Conservation (phyloP, 2,888 invertebrate genomes). For the Silvanus unidentatus region DNA sequence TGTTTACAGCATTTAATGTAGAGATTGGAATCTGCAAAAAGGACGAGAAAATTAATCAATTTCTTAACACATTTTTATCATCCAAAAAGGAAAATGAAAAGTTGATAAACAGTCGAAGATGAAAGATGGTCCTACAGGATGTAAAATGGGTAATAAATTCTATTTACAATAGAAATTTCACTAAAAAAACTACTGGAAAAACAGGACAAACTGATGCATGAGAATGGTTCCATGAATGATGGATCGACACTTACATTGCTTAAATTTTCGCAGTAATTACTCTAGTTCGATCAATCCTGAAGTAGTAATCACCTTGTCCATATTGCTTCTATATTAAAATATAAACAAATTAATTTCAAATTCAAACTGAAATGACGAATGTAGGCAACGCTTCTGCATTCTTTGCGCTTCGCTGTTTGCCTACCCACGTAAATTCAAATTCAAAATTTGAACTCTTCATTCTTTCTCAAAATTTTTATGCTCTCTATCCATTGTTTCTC, state of each 20-base stretch:
- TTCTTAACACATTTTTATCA: neutral
- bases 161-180: too few relatives aligned
- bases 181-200: too few relatives aligned
- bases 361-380: neutral
- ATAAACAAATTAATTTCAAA: slow-evolving; percentile 6
- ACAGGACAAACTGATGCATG: too few relatives aligned
- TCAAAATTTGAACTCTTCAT: too few relatives aligned
- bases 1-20: slow-evolving; percentile 39
- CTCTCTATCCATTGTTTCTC: too few relatives aligned
- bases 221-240: neutral
- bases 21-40: slow-evolving; percentile 41
- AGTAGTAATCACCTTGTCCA: slow-evolving; percentile 32
- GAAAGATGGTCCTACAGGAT: slow-evolving; percentile 1
- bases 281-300: slow-evolving; percentile 31
- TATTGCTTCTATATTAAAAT: slow-evolving; percentile 27
- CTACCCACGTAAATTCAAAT: neutral
- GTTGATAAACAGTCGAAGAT: slow-evolving; percentile 4
- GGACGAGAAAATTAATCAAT: neutral
- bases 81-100: slow-evolving; percentile 1
- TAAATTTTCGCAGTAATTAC: slow-evolving; percentile 37
- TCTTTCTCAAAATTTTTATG: too few relatives aligned
- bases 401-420: neutral
- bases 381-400: neutral
- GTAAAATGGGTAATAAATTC: neutral
- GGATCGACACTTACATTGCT: slow-evolving; percentile 23